Conservation (phyloP, 1,140 invertebrate genomes). For the Calycopis cecrops region DNA sequence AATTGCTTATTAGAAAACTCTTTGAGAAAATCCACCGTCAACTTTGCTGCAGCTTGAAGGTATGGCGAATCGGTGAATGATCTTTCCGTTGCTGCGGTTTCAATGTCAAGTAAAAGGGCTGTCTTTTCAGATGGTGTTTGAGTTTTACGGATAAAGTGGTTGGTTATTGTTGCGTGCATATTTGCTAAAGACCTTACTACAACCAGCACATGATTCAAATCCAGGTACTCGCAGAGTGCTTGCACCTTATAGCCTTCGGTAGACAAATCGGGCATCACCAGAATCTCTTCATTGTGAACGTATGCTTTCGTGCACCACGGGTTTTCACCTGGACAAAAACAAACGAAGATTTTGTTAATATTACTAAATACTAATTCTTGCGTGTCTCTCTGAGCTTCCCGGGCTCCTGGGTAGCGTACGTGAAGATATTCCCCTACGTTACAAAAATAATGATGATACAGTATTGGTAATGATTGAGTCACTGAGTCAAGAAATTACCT, state of each 20-base stretch:
- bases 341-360: neutral
- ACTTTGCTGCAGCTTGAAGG: slow-evolving; percentile 40
- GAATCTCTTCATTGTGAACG: slow-evolving; percentile 36
- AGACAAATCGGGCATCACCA: slow-evolving; percentile 49
- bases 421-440: too few relatives aligned
- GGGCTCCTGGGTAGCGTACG: too few relatives aligned
- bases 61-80: slow-evolving; percentile 40
- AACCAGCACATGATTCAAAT: slow-evolving; percentile 35
- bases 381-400: too few relatives aligned
- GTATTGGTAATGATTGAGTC: too few relatives aligned
- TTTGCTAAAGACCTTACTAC: slow-evolving; percentile 35
- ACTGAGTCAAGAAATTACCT: too few relatives aligned
- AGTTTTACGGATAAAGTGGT: slow-evolving; percentile 32
- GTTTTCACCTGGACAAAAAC: slow-evolving; percentile 33
- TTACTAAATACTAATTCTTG: too few relatives aligned
- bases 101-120: neutral
- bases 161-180: slow-evolving; percentile 51
- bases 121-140: neutral
- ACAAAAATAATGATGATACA: too few relatives aligned
- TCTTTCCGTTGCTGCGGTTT: slow-evolving; percentile 27
- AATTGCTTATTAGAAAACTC: slow-evolving; percentile 39
- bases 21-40: slow-evolving; percentile 37
- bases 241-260: slow-evolving; percentile 35
- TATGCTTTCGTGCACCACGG: slow-evolving; percentile 41
- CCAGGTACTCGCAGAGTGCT: slow-evolving; percentile 31